Conservation (phyloP, 2,113 vertebrate species). For the Tachysurus vachellii region DNA sequence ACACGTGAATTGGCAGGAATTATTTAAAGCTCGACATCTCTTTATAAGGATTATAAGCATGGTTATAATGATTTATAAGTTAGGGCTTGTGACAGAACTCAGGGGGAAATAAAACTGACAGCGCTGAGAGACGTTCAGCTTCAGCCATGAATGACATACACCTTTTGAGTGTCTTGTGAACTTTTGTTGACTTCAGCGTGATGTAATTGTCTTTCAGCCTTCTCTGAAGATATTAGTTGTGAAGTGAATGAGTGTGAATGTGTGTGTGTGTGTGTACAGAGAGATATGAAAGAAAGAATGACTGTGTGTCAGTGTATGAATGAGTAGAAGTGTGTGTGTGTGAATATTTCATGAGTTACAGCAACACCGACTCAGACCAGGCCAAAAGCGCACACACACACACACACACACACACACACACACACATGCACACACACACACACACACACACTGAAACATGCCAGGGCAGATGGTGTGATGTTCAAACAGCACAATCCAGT, state of each 20-base stretch:
- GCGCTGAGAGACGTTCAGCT: background rate
- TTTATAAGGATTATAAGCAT: background rate
- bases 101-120: background rate
- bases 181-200: background rate
- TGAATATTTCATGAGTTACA: background rate
- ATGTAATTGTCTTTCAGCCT: background rate
- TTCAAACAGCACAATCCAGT: conserved; percentile 55
- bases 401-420: conserved; percentile 1
- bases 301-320: background rate
- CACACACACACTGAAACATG: conserved; percentile 50
- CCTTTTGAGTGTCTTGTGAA: background rate
- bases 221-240: background rate
- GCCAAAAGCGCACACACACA: background rate
- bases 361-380: background rate
- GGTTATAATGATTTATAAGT: background rate
- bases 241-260: background rate
- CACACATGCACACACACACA: conserved; percentile 33
- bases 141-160: background rate
- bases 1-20: background rate
- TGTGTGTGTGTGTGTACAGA: conserved; percentile 1
- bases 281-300: background rate
- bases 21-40: background rate
- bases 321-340: background rate
- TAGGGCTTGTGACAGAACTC: background rate
- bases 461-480: conserved; percentile 69